phyloP scores from a whole-genome alignment of 2,888 invertebrate species.

The Alcis repandata region DNA sequence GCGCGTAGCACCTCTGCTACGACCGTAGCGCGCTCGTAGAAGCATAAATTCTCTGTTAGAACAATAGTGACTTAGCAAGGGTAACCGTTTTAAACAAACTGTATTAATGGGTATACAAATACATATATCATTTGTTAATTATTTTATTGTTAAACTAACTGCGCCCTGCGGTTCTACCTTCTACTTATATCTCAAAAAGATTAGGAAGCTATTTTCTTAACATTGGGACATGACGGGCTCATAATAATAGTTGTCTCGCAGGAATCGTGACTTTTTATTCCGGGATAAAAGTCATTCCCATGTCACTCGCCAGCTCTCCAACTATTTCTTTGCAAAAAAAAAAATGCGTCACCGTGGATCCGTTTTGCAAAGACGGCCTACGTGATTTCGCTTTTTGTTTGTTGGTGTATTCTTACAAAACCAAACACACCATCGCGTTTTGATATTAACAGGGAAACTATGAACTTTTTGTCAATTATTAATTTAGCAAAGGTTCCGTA shows the following conservation, averaged over 20 bases:
- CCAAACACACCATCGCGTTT: neutral
- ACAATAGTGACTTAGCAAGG: slow-evolving; percentile 23
- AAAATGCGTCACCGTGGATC: no score
- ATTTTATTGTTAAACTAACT: neutral
- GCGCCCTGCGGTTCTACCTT: neutral
- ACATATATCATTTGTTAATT: neutral
- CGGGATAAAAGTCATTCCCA: neutral
- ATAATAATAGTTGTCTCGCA: neutral
- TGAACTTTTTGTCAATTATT: neutral
- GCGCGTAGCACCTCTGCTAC: slow-evolving; percentile 44
- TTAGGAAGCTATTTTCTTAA: no score
- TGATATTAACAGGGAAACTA: neutral
- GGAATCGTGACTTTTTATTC: neutral
- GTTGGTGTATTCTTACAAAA: no score
- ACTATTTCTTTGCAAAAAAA: neutral
- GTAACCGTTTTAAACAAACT: neutral
- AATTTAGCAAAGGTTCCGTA: slow-evolving; percentile 69
- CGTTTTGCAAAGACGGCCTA: no score
- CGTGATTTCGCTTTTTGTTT: no score
- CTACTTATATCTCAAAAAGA: no score
- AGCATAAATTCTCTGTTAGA: slow-evolving; percentile 48
- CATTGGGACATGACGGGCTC: no score
- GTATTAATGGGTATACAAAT: neutral
- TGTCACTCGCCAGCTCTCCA: neutral
- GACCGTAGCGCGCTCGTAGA: slow-evolving; percentile 55